Percentiles rank a stretch among this genome's conserved stretches.
phyloP scores from a whole-genome alignment of 1,140 invertebrate genomes.

The Globodera ellingtonae region DNA sequence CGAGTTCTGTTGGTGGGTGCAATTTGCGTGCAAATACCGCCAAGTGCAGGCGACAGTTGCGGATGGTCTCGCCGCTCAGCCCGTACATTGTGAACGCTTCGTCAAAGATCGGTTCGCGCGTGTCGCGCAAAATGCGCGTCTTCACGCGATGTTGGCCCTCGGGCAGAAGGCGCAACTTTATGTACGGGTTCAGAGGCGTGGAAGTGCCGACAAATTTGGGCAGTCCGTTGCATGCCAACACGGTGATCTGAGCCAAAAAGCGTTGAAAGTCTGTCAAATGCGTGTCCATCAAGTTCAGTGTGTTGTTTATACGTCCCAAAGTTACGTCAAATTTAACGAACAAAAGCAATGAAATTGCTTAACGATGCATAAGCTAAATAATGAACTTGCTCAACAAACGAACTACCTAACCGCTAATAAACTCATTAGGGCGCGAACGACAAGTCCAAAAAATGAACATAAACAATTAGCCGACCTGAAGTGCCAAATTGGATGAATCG shows the following conservation, averaged over 20 bases:
- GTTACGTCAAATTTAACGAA: too few species aligned
- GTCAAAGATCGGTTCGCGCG: conserved; percentile 87
- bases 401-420: conserved; percentile 11
- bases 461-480: conserved; percentile 36
- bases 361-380: too few species aligned
- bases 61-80: conserved; percentile 79
- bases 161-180: conserved; percentile 87
- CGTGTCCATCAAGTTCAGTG: background rate
- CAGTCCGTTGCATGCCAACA: conserved; percentile 55
- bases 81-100: conserved; percentile 96
- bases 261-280: background rate
- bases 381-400: too few species aligned
- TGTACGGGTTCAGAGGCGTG: conserved; percentile 78
- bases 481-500: conserved; percentile 32
- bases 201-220: conserved; percentile 49
- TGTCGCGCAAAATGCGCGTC: conserved; percentile 87
- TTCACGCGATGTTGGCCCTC: conserved; percentile 92
- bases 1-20: conserved; percentile 75
- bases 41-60: conserved; percentile 85
- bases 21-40: conserved; percentile 69
- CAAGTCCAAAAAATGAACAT: background rate
- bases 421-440: background rate
- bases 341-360: too few species aligned
- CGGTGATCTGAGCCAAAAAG: conserved; percentile 50
- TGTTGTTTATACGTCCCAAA: background rate